Evolutionary conservation across 2,888 invertebrate genomes (phyloP), one percentile per base, ranked within the genome.

Genomic region (Drosophila prostipennis): DNA sequence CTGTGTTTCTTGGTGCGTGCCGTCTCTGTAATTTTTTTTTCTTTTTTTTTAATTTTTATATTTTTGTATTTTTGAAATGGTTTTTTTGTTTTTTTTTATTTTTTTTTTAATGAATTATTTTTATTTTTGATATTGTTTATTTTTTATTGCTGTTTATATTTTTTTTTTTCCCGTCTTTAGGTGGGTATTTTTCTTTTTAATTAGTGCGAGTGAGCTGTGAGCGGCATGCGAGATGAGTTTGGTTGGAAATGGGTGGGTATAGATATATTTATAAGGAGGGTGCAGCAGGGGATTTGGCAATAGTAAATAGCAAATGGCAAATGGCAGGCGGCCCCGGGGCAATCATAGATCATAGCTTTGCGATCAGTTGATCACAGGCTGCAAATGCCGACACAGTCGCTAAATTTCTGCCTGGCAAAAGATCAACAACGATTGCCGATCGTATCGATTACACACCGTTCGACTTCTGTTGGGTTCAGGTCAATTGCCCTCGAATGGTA

Each of bases 391-490:
- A 60, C 57, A 74, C 29, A 59, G 43, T 16, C 32, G 65, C 65
- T 29, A 73, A 51, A 54, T 51, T 69, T 67, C 16, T 39, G 56
- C 53, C 57, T 52, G 46, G 53, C 70, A 59, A 52, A 56, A 68
- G 55, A 77, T 65, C 74, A 54, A 45, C 74, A 49, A 42, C 65
- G 59, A 61, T 56, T 53, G 53, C 53, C 26, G 53, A 79, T 76
- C 52, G 36, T 89, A 90, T 90, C 85, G 82, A 89, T 89, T 89
- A 85, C 89, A 89, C 79, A 89, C 79, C 85, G 78, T 76, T 83
- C 83, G 80, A 87, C 89, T 86, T 83, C 87, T 85, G 86, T 85
- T 77, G 70, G 71, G 70, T 46, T 65, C 83, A 72, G 85, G 86
- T 85, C 87, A 85, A 85, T 87, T 85, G 85, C 79, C 71, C 65